phyloP scores from a whole-genome alignment of 2,797 vertebrate genomes.

The Liparis tanakae region DNA sequence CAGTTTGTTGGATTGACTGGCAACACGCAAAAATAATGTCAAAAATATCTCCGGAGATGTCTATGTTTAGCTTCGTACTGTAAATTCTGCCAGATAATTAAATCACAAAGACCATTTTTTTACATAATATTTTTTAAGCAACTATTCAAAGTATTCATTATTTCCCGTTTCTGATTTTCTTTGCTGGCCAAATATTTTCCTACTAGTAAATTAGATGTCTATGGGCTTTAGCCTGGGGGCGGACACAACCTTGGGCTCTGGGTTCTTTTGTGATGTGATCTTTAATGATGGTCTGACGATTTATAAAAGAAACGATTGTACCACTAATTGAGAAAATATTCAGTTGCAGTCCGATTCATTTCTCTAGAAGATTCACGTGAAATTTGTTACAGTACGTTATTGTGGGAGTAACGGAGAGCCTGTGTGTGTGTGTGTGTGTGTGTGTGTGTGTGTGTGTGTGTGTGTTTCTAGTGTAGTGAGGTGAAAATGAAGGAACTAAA shows the following conservation, averaged over 20 bases:
- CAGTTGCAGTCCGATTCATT: background rate
- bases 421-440: constrained; percentile 5
- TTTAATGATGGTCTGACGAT: background rate
- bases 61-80: background rate
- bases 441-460: constrained; percentile 4
- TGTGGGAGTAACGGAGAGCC: background rate
- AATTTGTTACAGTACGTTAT: background rate
- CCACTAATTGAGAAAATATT: background rate
- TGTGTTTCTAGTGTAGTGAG: background rate
- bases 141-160: background rate
- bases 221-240: background rate
- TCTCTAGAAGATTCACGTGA: background rate
- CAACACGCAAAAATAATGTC: background rate
- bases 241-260: background rate
- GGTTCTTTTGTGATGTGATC: background rate
- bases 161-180: background rate
- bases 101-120: constrained; percentile 1
- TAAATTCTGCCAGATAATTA: background rate
- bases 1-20: background rate
- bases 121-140: background rate
- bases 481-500: background rate
- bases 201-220: background rate
- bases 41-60: background rate
- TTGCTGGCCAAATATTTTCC: background rate
- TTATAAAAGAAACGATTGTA: background rate